phyloP scores from a whole-genome alignment of 2,113 vertebrate genomes.

The Lutjanus erythropterus region DNA sequence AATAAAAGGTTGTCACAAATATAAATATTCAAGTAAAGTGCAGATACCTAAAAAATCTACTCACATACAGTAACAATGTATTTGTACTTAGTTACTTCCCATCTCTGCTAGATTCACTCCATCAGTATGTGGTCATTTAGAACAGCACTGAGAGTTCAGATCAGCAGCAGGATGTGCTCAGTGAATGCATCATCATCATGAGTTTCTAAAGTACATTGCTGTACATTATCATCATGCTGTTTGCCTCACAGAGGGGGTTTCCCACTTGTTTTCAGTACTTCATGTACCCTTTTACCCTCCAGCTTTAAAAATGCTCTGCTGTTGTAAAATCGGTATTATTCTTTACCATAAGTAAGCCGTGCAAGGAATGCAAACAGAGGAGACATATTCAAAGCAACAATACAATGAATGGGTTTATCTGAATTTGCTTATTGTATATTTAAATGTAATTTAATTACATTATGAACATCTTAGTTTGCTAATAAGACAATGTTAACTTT shows the following conservation, averaged over 20 bases:
- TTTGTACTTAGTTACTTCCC: no score
- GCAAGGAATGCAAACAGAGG: neutral
- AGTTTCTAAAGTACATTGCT: neutral
- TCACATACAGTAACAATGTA: no score
- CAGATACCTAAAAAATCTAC: no score
- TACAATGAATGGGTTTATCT: neutral
- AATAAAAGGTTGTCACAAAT: no score
- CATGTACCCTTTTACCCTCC: neutral
- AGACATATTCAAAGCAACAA: neutral
- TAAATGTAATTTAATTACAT: neutral
- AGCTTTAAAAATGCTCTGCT: neutral
- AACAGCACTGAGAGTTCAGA: neutral
- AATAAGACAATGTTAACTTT: neutral
- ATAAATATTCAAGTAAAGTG: no score
- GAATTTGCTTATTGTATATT: neutral
- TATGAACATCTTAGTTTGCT: neutral
- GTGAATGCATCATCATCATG: neutral
- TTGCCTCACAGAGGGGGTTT: constrained; percentile 4
- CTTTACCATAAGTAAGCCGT: neutral
- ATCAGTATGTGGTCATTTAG: neutral
- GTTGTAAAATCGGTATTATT: neutral
- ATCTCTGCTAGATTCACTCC: neutral
- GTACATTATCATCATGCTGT: constrained; percentile 2
- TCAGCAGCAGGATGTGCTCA: neutral
- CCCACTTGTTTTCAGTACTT: neutral